Base-by-base conservation (phyloP, 2,888 invertebrate genomes). In the Drosophila vallismaia region DNA sequence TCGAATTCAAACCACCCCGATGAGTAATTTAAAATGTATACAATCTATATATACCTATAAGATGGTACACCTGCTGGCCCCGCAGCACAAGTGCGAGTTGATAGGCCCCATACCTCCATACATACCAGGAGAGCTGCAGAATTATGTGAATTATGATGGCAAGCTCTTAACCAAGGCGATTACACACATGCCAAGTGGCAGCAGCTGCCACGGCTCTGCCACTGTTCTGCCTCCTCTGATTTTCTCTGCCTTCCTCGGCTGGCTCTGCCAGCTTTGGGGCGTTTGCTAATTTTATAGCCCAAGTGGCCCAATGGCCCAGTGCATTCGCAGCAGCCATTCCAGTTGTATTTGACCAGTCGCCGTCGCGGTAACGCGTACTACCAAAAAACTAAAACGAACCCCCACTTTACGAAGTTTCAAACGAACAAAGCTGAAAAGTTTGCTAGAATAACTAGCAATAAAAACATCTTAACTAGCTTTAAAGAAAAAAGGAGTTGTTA, bases 321-420 rank as follows among this genome's bases (percentile, higher is more conserved):
- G 84, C 86, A 88, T 62, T 77, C 74, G 88, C 80, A 83, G 83
- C 85, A 78, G 89, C 88, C 90, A 91, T 91, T 91, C 90, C 91
- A 91, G 91, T 90, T 90, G 89, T 90, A 64, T 83, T 86, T 91
- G 88, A 89, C 86, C 90, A 91, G 90, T 88, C 89, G 86, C 90
- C 74, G 67, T 76, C 64, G 64, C 64, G 64, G 64, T 64, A 64
- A 69, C 64, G 70, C 69, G 63, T 69, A 63, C 63, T 40, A 68
- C 63, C 38, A 62, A 64, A 77, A 29, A 63, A 44, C 24, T 12
- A 31, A 58, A 73, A 66, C 64, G 62, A 81, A 74, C 40, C 29
- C 29, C 33, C 67, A 63, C 71, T 44, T 31, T 33, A 62, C 71
- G 51, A 70, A 76, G 19, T 24, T 50, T 8, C 46, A 54, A 53